phyloP scores from a whole-genome alignment of 2,888 invertebrate species.

The Idaea straminata region DNA sequence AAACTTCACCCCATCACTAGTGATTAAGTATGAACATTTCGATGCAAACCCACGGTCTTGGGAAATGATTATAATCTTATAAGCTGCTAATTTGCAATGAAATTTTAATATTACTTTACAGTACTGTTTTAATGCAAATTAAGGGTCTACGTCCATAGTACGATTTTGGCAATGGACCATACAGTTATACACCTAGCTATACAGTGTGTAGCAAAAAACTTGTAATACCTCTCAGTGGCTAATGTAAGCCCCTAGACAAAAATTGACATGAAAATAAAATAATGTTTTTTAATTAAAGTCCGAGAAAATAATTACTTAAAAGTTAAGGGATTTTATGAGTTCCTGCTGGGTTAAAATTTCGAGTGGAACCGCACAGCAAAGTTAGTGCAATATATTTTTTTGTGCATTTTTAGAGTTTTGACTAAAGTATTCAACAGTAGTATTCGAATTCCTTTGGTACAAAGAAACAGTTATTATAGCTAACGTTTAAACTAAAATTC shows the following conservation, averaged over 20 bases:
- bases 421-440: slow-evolving; percentile 35
- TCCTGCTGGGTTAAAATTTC: too few relatives aligned
- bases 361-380: background rate
- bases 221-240: too few relatives aligned
- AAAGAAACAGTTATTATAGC: slow-evolving; percentile 48
- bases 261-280: too few relatives aligned
- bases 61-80: background rate
- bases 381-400: background rate
- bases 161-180: too few relatives aligned
- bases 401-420: background rate
- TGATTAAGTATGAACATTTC: background rate
- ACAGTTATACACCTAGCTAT: too few relatives aligned
- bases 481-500: slow-evolving; percentile 33
- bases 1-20: background rate
- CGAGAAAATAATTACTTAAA: too few relatives aligned
- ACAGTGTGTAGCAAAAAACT: too few relatives aligned
- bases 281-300: too few relatives aligned
- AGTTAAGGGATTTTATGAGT: too few relatives aligned
- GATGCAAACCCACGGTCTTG: background rate
- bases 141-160: too few relatives aligned
- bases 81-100: background rate
- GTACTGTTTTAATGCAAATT: too few relatives aligned
- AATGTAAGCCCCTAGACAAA: too few relatives aligned
- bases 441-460: slow-evolving; percentile 38
- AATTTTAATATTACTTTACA: background rate